Percentiles rank a stretch among this genome's conserved stretches.
Evolutionary conservation across 2,113 vertebrate species (phyloP).

Genomic region (Ctenomys sociabilis): DNA sequence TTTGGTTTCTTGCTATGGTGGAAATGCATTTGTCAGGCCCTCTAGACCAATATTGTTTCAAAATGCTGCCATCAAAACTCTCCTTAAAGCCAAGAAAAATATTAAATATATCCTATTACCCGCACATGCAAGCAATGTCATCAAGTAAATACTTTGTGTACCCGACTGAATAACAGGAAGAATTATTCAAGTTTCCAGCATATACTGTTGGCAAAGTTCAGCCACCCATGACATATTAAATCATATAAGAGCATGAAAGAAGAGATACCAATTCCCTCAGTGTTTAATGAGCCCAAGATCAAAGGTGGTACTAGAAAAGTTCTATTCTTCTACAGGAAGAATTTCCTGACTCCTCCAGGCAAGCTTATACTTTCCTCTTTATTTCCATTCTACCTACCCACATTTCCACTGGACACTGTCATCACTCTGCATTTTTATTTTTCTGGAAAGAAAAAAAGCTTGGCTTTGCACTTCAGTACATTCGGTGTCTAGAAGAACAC

Average conservation of each 20-base stretch:
- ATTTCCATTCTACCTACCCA: background rate
- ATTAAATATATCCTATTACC: conserved; percentile 58
- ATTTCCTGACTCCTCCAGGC: background rate
- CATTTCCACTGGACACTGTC: background rate
- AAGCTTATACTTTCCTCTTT: background rate
- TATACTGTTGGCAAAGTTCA: conserved; percentile 18
- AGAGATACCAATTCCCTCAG: background rate
- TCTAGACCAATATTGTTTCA: conserved; percentile 70
- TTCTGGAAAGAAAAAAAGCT: background rate
- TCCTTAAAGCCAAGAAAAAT: conserved; percentile 64
- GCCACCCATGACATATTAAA: background rate
- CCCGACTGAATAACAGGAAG: background rate
- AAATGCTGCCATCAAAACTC: conserved; percentile 72
- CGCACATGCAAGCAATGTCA: conserved; percentile 64
- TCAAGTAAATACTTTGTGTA: conserved; percentile 39
- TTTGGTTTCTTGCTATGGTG: conserved; percentile 56
- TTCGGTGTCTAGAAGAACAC: background rate
- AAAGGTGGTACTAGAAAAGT: background rate
- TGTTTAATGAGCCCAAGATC: background rate
- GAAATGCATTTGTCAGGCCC: conserved; percentile 79
- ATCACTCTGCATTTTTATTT: background rate
- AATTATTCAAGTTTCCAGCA: background rate
- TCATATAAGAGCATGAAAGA: background rate
- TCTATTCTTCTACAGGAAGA: background rate
- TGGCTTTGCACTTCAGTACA: conserved; percentile 6